Evolutionary conservation across 1,140 invertebrate species (phyloP), one percentile per base, ranked within the genome.

Genomic region (Oreohelix idahoensis): DNA sequence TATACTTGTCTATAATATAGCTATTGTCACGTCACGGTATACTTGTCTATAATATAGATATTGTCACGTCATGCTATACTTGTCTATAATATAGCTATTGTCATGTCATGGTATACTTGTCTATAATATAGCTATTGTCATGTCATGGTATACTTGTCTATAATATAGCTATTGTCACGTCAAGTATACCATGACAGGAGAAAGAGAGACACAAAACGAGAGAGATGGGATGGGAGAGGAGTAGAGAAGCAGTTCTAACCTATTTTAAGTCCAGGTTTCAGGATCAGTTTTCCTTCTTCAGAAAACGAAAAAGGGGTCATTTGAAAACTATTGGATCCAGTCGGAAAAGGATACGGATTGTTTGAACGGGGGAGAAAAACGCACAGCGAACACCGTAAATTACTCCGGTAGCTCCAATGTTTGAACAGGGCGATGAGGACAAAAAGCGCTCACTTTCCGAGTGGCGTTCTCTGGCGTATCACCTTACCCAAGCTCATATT

Each of bases 401-500:
- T 51, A 58, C 75, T 53, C 17, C 51, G n/a, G 39, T 23, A 32
- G 63, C 17, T 29, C n/a, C 63, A 20, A 66, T 66, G 63, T 66
- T 66, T 66, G 63, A 66, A 66, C 63, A 66, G 63, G 1, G 63
- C 29, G 63, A 17, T 2, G n/a, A 66, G 2, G 29, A 66, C 63
- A 66, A 66, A 66, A 63, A 63, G 73, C 53, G 81, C 58, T 83
- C 73, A 75, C 38, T 66, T 63, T 63, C 36, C 58, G 53, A 76
- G 53, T 69, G 36, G 42, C 42, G 39, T 66, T 32, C 63, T 32
- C 35, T 58, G 23, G 2, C 5, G 69, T 81, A 81, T 81, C 79
- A 81, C n/a, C 69, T 81, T 81, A 81, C 79, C 79, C 51, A n/a
- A 36, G 10, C 36, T 71, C 36, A 81, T 81, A 45, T 81, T 81